phyloP scores from a whole-genome alignment of 2,797 vertebrate species.

The Tapirus indicus region DNA sequence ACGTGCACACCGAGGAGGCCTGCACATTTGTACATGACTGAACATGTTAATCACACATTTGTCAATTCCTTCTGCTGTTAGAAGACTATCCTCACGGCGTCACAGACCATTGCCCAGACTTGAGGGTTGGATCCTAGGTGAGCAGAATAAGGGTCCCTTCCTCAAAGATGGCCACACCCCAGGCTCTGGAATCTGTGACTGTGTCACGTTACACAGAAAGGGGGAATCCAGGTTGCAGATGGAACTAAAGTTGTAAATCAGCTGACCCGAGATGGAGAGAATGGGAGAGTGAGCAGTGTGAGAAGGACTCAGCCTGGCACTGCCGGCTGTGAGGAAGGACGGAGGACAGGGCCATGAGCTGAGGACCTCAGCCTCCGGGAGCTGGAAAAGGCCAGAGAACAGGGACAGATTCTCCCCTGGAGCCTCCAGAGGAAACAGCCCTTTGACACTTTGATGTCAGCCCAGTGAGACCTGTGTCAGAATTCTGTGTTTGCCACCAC shows the following conservation, averaged over 20 bases:
- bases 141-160: neutral
- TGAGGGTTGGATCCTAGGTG: too few species aligned
- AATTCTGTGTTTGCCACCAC: neutral
- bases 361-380: neutral
- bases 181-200: neutral
- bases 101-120: neutral
- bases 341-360: neutral
- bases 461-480: fast-evolving
- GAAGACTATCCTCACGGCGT: neutral
- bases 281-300: neutral
- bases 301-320: fast-evolving
- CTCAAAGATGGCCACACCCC: neutral
- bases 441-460: fast-evolving
- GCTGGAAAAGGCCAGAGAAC: neutral
- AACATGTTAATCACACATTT: neutral
- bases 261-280: neutral
- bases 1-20: neutral
- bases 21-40: neutral
- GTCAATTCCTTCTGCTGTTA: neutral
- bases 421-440: neutral
- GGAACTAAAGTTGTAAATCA: too few species aligned
- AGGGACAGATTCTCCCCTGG: fast-evolving
- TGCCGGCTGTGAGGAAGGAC: neutral
- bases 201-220: neutral
- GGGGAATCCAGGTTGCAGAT: too few species aligned